Percentiles rank a stretch among this genome's conserved stretches.
phyloP scores from a whole-genome alignment of 2,888 invertebrate species.

The Nephrocerus scutellatus region DNA sequence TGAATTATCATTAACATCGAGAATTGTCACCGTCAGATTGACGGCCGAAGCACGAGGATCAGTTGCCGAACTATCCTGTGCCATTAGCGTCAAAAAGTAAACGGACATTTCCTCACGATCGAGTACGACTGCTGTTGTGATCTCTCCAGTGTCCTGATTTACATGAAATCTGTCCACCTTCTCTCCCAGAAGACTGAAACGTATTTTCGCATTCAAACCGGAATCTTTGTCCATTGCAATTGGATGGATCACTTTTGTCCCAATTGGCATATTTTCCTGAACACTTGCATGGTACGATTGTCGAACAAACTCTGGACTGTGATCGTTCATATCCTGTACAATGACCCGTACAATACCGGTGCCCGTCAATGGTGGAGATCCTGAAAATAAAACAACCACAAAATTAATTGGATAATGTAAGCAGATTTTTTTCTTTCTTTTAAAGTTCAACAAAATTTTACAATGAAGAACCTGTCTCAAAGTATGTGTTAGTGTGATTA shows the following conservation, averaged over 20 bases:
- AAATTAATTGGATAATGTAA: no score
- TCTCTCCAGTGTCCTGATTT: conserved; percentile 69
- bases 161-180: conserved; percentile 74
- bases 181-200: conserved; percentile 77
- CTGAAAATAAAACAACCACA: conserved; percentile 51
- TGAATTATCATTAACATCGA: conserved; percentile 80
- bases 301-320: conserved; percentile 79
- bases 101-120: conserved; percentile 72
- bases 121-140: conserved; percentile 63
- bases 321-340: conserved; percentile 92
- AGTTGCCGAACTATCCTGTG: conserved; percentile 81
- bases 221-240: conserved; percentile 74
- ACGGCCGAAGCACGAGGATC: conserved; percentile 77
- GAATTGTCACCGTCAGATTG: conserved; percentile 70
- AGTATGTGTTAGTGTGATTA: no score
- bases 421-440: no score
- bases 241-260: conserved; percentile 70
- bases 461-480: no score
- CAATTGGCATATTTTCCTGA: conserved; percentile 73
- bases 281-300: conserved; percentile 73
- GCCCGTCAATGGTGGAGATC: conserved; percentile 86
- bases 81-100: conserved; percentile 77
- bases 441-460: no score
- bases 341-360: conserved; percentile 83
- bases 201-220: conserved; percentile 79